These are phyloP conservation scores for Clytia hemisphaerica DNA, from an alignment of 30 jellyfish, hydroid and myxozoan genomes.

Conservation along the genomic window DNA sequence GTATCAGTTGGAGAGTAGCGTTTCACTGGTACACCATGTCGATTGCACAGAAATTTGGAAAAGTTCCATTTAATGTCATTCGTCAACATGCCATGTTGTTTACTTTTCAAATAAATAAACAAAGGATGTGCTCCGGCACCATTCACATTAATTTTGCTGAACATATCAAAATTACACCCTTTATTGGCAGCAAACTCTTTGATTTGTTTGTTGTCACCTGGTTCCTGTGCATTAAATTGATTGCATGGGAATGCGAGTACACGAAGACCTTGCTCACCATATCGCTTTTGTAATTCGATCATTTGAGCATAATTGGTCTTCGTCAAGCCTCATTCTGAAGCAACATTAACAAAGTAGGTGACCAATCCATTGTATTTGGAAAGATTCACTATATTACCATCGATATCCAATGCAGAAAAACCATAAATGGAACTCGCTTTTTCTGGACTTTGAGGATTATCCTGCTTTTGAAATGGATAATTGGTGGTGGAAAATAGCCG, in stretches of 20 bases:
- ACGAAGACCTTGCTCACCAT: slow-evolving; percentile 95
- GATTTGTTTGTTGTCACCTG: slow-evolving; percentile 89
- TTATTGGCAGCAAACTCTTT: slow-evolving; percentile 77
- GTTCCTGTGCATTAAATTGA: slow-evolving; percentile 98
- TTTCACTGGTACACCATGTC: slow-evolving; percentile 86
- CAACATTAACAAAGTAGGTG: slow-evolving; percentile 82
- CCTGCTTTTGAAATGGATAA: too few relatives aligned
- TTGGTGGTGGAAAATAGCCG: too few relatives aligned
- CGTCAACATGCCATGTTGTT: slow-evolving; percentile 79
- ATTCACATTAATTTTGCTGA: slow-evolving; percentile 88
- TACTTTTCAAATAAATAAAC: slow-evolving; percentile 54
- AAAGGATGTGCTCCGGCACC: slow-evolving; percentile 93
- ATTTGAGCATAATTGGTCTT: slow-evolving; percentile 97
- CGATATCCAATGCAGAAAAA: slow-evolving; percentile 68
- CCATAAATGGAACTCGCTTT: slow-evolving; percentile 64
- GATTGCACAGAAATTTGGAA: slow-evolving; percentile 76
- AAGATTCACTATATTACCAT: slow-evolving; percentile 63
- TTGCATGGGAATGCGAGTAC: slow-evolving; percentile 99
- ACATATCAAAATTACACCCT: slow-evolving; percentile 84
- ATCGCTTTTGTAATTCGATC: slow-evolving; percentile 86
- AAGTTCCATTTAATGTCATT: slow-evolving; percentile 93
- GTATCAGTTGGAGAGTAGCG: slow-evolving; percentile 88
- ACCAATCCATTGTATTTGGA: slow-evolving; percentile 79
- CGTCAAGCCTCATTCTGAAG: slow-evolving; percentile 96
- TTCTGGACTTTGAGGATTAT: slow-evolving; percentile 55